Evolutionary conservation across 2,888 invertebrate species (phyloP).

Genomic region (Cataglyphis altisquamis): DNA sequence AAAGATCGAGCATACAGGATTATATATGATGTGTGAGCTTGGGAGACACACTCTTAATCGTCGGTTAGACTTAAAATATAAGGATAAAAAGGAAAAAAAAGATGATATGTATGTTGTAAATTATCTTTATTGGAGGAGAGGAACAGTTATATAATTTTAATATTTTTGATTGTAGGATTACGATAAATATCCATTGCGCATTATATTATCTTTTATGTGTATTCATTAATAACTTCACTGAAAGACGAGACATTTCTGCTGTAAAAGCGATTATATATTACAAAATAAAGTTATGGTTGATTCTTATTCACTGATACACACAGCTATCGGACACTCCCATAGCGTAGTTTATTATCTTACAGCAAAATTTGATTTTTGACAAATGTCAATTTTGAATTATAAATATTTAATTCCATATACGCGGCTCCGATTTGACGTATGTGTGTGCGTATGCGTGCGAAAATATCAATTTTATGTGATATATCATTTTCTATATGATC

Average conservation of each 20-base stretch:
- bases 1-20: constrained; percentile 69
- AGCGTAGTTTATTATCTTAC: background rate
- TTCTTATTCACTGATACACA: constrained; percentile 71
- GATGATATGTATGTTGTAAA: constrained; percentile 80
- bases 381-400: background rate
- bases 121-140: constrained; percentile 76
- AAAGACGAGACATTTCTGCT: constrained; percentile 75
- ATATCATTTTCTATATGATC: background rate
- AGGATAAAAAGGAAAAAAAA: constrained; percentile 69
- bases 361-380: background rate
- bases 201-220: constrained; percentile 81
- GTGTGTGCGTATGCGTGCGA: too few relatives aligned
- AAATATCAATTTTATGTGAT: background rate
- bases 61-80: constrained; percentile 77
- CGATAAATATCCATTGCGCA: constrained; percentile 78
- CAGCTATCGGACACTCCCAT: background rate
- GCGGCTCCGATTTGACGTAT: too few relatives aligned
- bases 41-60: constrained; percentile 71
- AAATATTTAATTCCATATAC: background rate
- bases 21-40: constrained; percentile 69
- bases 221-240: constrained; percentile 77
- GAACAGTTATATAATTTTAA: constrained; percentile 77
- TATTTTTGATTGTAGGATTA: constrained; percentile 80
- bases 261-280: constrained; percentile 81
- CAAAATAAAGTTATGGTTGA: constrained; percentile 81